Evolutionary conservation across 2,888 invertebrate species (phyloP).

Genomic region (Autographa gamma): DNA sequence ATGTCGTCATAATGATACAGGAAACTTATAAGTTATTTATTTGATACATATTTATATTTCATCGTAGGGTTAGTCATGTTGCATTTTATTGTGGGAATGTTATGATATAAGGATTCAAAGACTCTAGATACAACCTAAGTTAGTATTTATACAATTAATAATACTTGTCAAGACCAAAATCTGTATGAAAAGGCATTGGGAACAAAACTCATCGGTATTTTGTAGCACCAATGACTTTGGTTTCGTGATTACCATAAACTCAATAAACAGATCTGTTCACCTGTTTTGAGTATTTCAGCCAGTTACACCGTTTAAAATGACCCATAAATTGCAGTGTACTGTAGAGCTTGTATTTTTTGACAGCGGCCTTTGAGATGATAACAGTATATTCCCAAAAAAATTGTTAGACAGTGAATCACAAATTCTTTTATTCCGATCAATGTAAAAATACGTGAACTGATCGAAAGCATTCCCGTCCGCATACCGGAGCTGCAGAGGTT

Average conservation of each 20-base stretch:
- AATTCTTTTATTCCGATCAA: conserved; percentile 29
- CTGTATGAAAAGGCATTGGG: no score
- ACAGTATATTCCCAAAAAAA: conserved; percentile 21
- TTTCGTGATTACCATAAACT: no score
- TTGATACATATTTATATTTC: not conserved
- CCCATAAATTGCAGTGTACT: no score
- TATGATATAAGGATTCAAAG: not conserved
- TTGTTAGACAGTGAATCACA: conserved; percentile 51
- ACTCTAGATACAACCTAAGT: no score
- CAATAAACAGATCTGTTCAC: no score
- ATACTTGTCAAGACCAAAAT: no score
- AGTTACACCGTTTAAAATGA: no score
- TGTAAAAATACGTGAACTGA: conserved; percentile 42
- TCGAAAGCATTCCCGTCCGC: conserved; percentile 42
- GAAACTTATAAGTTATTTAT: not conserved
- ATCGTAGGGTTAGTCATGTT: not conserved
- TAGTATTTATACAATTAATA: no score
- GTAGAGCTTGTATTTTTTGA: no score
- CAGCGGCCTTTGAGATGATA: not conserved
- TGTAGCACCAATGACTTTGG: no score
- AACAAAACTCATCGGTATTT: no score
- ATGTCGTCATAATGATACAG: not conserved
- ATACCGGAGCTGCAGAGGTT: conserved; percentile 40
- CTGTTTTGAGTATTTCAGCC: no score
- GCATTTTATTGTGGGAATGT: not conserved